These are phyloP conservation scores for Ibidorhyncha struthersii DNA, from an alignment of 2,113 vertebrate genomes.

Conservation along the genomic window DNA sequence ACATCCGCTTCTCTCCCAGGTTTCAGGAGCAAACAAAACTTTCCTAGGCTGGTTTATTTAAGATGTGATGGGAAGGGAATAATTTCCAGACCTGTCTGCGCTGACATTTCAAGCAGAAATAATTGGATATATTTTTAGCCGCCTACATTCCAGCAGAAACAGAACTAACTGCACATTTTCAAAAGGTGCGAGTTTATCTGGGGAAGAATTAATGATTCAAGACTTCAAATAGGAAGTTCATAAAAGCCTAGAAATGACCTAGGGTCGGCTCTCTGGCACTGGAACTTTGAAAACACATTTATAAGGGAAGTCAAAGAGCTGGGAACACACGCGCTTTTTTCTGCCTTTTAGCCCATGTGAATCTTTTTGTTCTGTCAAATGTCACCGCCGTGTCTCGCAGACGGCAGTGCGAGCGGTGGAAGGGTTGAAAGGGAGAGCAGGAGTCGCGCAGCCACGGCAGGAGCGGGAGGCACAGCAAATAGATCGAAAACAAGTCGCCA, in stretches of 20 bases:
- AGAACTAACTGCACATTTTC: neutral
- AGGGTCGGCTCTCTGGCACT: neutral
- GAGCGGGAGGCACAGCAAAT: fast-evolving
- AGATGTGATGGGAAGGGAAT: neutral
- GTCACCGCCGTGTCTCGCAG: neutral
- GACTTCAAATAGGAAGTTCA: neutral
- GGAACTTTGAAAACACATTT: neutral
- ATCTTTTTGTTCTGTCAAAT: neutral
- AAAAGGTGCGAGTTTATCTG: neutral
- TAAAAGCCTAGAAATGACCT: neutral
- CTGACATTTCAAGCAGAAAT: conserved; percentile 13
- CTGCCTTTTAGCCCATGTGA: neutral
- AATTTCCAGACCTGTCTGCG: neutral
- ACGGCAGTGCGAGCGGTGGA: neutral
- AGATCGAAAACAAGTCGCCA: neutral
- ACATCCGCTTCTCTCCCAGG: neutral
- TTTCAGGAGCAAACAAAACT: neutral
- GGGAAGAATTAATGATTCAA: neutral
- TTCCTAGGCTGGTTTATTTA: neutral
- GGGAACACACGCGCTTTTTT: neutral
- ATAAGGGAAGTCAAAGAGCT: neutral
- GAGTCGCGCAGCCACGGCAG: neutral
- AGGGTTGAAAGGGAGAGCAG: neutral
- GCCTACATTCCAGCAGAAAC: neutral
- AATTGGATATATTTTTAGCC: conserved; percentile 45